Conservation (phyloP, 23 tunicate genomes). For the Styela plicata region DNA sequence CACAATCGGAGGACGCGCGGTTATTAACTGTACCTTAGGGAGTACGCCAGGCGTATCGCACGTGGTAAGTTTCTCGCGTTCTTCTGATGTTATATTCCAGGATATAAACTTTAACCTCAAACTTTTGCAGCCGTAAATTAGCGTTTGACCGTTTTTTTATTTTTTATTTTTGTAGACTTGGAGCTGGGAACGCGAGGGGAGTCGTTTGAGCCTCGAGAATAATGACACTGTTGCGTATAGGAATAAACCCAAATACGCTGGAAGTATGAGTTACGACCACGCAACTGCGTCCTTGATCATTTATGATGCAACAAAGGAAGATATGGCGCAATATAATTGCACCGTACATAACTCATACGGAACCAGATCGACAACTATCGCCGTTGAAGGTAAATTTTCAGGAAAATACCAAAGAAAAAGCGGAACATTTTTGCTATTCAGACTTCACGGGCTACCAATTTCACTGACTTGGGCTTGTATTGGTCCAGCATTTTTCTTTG, state of each 20-base stretch:
- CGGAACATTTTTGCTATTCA: too few species aligned
- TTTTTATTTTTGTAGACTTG: constrained; percentile 37
- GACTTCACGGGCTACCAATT: too few species aligned
- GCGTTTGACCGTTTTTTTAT: background rate
- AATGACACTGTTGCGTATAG: constrained; percentile 28
- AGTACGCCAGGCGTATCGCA: constrained; percentile 65
- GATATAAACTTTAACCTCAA: too few species aligned
- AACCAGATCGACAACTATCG: constrained; percentile 18
- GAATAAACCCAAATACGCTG: constrained; percentile 37
- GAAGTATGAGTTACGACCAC: constrained; percentile 28
- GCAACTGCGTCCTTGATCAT: constrained; percentile 31
- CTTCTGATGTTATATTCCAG: too few species aligned
- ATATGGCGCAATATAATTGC: constrained; percentile 57
- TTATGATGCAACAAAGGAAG: constrained; percentile 18
- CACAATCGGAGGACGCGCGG: constrained; percentile 32
- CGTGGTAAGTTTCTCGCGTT: constrained; percentile 74
- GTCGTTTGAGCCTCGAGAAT: constrained; percentile 21
- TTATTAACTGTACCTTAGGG: constrained; percentile 32
- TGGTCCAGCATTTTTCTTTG: too few species aligned
- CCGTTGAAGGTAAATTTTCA: constrained; percentile 59
- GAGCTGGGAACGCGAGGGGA: constrained; percentile 41
- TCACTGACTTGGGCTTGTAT: too few species aligned
- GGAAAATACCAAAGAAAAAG: too few species aligned
- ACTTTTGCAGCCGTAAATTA: background rate
- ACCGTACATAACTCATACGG: constrained; percentile 64